Base-by-base conservation (phyloP, 2,888 invertebrate genomes). In the Diaprepes abbreviatus region DNA sequence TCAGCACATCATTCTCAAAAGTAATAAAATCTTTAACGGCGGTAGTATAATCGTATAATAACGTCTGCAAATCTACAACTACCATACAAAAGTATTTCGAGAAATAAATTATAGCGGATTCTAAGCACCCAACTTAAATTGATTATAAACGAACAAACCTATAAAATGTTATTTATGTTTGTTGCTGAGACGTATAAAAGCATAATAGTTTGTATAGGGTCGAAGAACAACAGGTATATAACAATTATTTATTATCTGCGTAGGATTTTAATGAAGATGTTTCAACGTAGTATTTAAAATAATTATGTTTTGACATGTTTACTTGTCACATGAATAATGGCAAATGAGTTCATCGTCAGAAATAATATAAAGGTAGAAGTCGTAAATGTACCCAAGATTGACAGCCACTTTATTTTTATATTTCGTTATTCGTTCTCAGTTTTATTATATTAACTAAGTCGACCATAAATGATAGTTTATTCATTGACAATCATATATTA, bases 61-160 rank as follows among this genome's bases (percentile, higher is more conserved):
- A 40, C 33, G 54, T 64, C 40, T 54, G 63, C 63, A 64, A 64
- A 64, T 64, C 40, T 64, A 43, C 63, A 64, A 52, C 63, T 55
- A 40, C 63, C 17, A 64, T 62, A 50, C 62, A 62, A 62, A 52
- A 62, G 50, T 62, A 62, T 64, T 54, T 64, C 35, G 17, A 31
- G 43, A 40, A 52, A 64, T 64, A 54, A 64, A 54, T 64, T 64
- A 64, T 33, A 54, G 43, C 3, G 43, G 21, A 31, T 40, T 58
- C 43, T 43, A 54, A 31, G 52, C 52, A 54, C 33, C 50, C 31
- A 64, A 52, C 63, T 52, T 36, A 38, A 62, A 62, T 62, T 54
- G 54, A 64, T 64, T 64, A 64, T 54, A 64, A 50, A 64, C 40
- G 63, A 64, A 64, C 54, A 54, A 64, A 64, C 40, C 36, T 43